Conservation (phyloP, 2,888 invertebrate species). For the Elmis aenea region DNA sequence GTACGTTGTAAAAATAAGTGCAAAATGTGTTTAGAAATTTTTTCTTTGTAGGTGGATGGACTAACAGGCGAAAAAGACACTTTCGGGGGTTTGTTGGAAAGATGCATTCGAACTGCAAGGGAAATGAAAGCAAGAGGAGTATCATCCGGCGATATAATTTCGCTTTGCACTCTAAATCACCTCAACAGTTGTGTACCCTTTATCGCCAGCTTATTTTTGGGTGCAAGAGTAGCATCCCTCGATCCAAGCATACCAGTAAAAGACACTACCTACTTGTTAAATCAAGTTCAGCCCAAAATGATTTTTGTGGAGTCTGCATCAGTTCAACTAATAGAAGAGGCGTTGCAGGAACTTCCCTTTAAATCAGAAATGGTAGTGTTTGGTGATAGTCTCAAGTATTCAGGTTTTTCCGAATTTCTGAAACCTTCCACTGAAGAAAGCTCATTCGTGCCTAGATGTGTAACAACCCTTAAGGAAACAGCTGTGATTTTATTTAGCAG, state of each 20-base stretch:
- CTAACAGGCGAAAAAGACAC: constrained; percentile 45
- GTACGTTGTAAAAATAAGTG: no score
- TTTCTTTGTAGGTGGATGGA: constrained; percentile 47
- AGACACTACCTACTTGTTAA: constrained; percentile 23
- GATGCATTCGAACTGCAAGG: constrained; percentile 45
- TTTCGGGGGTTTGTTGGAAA: constrained; percentile 37
- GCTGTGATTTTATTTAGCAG: constrained; percentile 27
- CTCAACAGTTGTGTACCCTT: constrained; percentile 43
- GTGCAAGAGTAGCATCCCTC: constrained; percentile 26
- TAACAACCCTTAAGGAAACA: constrained; percentile 18
- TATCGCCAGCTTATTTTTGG: constrained; percentile 45
- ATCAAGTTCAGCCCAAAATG: constrained; percentile 23
- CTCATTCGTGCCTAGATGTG: constrained; percentile 16
- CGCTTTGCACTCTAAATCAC: constrained; percentile 45
- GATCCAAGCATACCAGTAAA: constrained; percentile 20
- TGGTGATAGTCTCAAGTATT: constrained; percentile 15
- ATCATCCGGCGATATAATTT: constrained; percentile 43
- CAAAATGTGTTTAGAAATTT: no score
- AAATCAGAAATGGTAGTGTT: constrained; percentile 23
- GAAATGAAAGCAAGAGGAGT: constrained; percentile 41
- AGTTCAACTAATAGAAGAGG: constrained; percentile 18
- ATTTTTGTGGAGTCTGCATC: constrained; percentile 24
- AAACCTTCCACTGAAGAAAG: constrained; percentile 21
- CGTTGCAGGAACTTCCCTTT: constrained; percentile 11
- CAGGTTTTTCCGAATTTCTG: constrained; percentile 25